phyloP scores from a whole-genome alignment of 2,888 invertebrate species.

The Polietes domitor region DNA sequence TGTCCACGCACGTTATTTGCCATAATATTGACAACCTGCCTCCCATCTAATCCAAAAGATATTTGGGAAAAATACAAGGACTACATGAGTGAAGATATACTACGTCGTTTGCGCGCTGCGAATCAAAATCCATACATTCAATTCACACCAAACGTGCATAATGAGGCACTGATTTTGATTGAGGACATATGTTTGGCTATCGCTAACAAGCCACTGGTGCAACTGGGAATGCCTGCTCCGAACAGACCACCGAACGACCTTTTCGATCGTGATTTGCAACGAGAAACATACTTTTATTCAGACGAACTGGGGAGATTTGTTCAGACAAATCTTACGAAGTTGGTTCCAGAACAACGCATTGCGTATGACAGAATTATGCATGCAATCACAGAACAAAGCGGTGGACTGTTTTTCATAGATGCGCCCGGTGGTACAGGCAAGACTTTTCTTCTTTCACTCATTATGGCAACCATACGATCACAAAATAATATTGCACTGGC shows the following conservation, averaged over 20 bases:
- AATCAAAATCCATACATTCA: conserved; percentile 31
- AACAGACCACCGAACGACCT: conserved; percentile 48
- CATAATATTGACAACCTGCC: conserved; percentile 57
- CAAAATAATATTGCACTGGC: too few relatives aligned
- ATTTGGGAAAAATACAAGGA: conserved; percentile 28
- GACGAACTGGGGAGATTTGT: conserved; percentile 54
- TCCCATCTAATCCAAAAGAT: too few relatives aligned
- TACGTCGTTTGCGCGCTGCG: conserved; percentile 4
- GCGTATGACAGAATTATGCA: too few relatives aligned
- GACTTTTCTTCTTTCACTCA: too few relatives aligned
- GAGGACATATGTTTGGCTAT: conserved; percentile 55
- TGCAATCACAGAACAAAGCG: too few relatives aligned
- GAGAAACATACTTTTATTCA: conserved; percentile 65
- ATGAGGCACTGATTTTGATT: conserved; percentile 54
- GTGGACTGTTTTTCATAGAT: too few relatives aligned
- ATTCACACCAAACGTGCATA: conserved; percentile 49
- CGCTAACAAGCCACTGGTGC: conserved; percentile 55
- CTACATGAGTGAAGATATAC: conserved; percentile 25
- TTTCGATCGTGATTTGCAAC: conserved; percentile 67
- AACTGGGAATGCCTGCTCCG: conserved; percentile 64
- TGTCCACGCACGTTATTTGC: conserved; percentile 49
- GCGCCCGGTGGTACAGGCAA: too few relatives aligned
- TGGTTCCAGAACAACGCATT: conserved; percentile 39
- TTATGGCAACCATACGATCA: too few relatives aligned
- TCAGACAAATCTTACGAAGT: neutral